phyloP scores from a whole-genome alignment of 2,888 invertebrate species.

The Trachelus stipa region DNA sequence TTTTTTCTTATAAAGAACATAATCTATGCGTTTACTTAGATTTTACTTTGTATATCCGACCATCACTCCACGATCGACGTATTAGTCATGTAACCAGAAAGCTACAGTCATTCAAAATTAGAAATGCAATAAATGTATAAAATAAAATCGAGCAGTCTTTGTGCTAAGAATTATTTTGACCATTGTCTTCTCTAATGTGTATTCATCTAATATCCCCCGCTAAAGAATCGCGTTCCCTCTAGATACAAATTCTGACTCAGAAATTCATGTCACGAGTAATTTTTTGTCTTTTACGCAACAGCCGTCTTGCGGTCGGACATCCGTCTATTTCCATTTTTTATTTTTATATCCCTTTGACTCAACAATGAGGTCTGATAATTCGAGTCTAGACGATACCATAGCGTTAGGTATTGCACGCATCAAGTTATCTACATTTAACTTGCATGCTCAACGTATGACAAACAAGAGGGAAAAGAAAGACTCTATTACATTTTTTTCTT shows the following conservation, averaged over 20 bases:
- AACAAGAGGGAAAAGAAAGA: neutral
- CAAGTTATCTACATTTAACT: neutral
- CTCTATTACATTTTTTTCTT: neutral
- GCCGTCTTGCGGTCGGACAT: neutral
- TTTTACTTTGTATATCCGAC: neutral
- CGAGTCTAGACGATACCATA: neutral
- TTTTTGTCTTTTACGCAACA: neutral
- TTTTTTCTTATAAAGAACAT: neutral
- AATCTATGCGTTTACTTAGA: neutral
- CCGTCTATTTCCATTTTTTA: neutral
- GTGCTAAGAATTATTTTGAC: neutral
- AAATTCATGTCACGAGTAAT: neutral
- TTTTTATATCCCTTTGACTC: neutral
- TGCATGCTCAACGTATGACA: neutral
- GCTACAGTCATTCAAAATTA: neutral
- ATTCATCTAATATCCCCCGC: neutral
- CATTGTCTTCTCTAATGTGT: neutral
- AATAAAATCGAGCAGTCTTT: neutral
- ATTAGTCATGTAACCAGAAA: neutral
- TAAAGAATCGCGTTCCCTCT: neutral
- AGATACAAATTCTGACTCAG: neutral
- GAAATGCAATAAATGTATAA: neutral
- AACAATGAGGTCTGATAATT: neutral
- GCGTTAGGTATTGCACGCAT: neutral
- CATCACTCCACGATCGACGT: neutral